These are phyloP conservation scores for Platerodrilus igneus DNA, from an alignment of 2,888 invertebrate genomes.

Conservation along the genomic window DNA sequence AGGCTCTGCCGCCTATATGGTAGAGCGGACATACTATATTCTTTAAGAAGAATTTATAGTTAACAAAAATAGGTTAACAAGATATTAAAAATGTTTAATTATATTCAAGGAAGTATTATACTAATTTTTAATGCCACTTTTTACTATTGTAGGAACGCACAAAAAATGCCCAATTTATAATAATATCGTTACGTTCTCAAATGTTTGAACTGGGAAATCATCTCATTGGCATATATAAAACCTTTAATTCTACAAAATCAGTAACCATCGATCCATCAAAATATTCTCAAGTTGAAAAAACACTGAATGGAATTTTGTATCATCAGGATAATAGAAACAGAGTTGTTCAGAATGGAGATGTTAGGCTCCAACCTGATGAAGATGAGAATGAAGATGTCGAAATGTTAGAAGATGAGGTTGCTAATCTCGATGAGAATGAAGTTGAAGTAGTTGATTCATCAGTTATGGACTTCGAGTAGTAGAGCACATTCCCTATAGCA, in stretches of 20 bases:
- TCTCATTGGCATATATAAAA: slow-evolving; percentile 93
- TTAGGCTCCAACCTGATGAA: neutral
- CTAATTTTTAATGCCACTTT: too few species aligned
- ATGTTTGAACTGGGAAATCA: slow-evolving; percentile 96
- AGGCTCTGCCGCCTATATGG: too few species aligned
- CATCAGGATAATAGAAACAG: neutral
- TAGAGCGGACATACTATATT: too few species aligned
- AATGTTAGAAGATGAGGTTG: neutral
- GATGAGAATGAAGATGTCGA: neutral
- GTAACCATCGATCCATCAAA: slow-evolving; percentile 55
- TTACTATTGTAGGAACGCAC: slow-evolving; percentile 83
- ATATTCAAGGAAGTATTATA: too few species aligned
- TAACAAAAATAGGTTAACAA: too few species aligned
- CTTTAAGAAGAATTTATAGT: too few species aligned
- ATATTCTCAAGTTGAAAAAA: slow-evolving; percentile 24
- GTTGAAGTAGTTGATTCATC: too few species aligned
- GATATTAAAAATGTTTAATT: too few species aligned
- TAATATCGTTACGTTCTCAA: slow-evolving; percentile 92
- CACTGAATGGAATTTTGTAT: too few species aligned
- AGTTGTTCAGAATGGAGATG: neutral
- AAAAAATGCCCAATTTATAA: slow-evolving; percentile 96
- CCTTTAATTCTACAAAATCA: slow-evolving; percentile 80
- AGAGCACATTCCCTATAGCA: too few species aligned
- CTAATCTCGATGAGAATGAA: too few species aligned
- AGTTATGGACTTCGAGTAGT: too few species aligned